These are phyloP conservation scores for Vireo altiloquus DNA, from an alignment of 2,113 vertebrate species.

Conservation along the genomic window DNA sequence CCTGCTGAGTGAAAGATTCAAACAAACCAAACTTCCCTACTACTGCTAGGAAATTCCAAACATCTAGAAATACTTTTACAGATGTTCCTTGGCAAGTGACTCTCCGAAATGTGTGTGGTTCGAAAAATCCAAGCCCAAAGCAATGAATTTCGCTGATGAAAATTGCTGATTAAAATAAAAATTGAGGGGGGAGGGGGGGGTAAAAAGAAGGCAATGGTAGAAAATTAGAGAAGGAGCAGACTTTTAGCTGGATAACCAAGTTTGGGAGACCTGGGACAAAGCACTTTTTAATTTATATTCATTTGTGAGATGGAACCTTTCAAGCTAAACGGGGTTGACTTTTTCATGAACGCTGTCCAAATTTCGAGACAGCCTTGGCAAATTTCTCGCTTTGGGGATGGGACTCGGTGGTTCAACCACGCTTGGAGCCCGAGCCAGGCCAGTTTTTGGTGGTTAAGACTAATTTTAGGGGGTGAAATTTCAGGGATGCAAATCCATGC, in stretches of 20 bases:
- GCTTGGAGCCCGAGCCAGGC: neutral
- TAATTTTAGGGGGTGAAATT: constrained; percentile 29
- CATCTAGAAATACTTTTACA: constrained; percentile 61
- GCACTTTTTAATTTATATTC: neutral
- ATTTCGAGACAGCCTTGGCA: constrained; percentile 18
- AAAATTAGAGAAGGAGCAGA: constrained; percentile 7
- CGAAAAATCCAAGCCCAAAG: neutral
- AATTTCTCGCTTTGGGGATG: neutral
- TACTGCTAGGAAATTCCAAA: constrained; percentile 65
- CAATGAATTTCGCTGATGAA: constrained; percentile 15
- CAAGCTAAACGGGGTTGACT: constrained; percentile 43
- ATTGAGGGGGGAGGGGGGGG: rapidly evolving
- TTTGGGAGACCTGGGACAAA: neutral
- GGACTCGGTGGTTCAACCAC: constrained; percentile 47
- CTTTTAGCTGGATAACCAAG: neutral
- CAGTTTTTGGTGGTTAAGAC: constrained; percentile 6
- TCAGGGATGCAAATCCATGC: constrained; percentile 5
- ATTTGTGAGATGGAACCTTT: constrained; percentile 12
- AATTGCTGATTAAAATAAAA: neutral
- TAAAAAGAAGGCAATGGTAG: neutral
- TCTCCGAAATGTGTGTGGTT: constrained; percentile 44
- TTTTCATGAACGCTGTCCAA: constrained; percentile 19
- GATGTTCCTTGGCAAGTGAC: constrained; percentile 51
- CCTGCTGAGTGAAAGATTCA: constrained; percentile 46
- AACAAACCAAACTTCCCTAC: constrained; percentile 54